A percentile compares a stretch with the other conserved stretches of the same genome.
Evolutionary conservation across 2,888 invertebrate genomes (phyloP).

Genomic region (Drosophila ezoana): DNA sequence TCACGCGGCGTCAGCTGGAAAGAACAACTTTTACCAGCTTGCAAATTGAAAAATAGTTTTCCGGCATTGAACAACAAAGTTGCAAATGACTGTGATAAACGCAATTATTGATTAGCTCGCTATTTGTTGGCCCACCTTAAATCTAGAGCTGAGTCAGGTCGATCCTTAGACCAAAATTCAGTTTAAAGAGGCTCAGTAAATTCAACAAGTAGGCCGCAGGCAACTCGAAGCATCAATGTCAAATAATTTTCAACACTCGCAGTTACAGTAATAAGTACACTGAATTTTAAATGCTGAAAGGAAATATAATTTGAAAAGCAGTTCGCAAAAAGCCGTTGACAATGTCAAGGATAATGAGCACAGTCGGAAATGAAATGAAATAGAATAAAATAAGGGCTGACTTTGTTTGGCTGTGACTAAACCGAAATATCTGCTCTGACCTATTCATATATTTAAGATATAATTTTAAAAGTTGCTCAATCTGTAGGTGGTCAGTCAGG

Average conservation of each 20-base stretch:
- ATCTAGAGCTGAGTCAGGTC: background rate
- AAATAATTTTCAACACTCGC: conserved; percentile 41
- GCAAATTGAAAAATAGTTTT: conserved; percentile 74
- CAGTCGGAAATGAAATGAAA: conserved; percentile 44
- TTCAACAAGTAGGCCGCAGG: conserved; percentile 46
- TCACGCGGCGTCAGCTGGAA: conserved; percentile 40
- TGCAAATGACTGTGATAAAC: conserved; percentile 45
- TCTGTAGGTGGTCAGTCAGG: too few species aligned
- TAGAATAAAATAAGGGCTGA: conserved; percentile 13
- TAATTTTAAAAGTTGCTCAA: too few species aligned
- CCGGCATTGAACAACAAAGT: conserved; percentile 31
- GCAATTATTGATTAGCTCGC: conserved; percentile 58
- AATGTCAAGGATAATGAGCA: conserved; percentile 69
- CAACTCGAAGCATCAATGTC: conserved; percentile 59
- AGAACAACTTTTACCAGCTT: conserved; percentile 38
- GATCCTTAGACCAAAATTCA: background rate
- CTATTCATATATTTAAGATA: too few species aligned
- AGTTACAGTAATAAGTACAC: conserved; percentile 58
- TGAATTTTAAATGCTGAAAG: conserved; percentile 57
- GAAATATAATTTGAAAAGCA: conserved; percentile 18
- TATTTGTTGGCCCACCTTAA: conserved; percentile 11
- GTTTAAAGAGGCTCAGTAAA: conserved; percentile 15
- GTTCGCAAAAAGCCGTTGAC: conserved; percentile 54
- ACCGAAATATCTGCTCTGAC: background rate
- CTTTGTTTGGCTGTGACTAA: conserved; percentile 22